These are phyloP conservation scores for Cyclophora albipunctata DNA, from an alignment of 2,888 invertebrate genomes.

Conservation along the genomic window DNA sequence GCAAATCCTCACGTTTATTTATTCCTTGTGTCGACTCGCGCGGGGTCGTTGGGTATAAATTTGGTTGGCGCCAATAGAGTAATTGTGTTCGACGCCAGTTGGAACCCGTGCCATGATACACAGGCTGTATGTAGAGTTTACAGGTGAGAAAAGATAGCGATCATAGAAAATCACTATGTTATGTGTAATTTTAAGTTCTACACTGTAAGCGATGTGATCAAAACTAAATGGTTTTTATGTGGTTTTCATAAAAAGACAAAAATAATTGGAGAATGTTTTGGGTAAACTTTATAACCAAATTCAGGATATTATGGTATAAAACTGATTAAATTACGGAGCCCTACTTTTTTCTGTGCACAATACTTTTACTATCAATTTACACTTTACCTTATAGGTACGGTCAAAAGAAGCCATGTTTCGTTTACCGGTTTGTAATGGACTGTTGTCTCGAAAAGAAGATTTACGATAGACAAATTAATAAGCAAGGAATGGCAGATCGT, in stretches of 20 bases:
- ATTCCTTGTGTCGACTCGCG: constrained; percentile 96
- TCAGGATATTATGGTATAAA: no score
- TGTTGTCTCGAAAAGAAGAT: constrained; percentile 98
- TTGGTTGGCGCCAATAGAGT: constrained; percentile 98
- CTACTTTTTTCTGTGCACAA: no score
- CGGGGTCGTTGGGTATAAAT: constrained; percentile 97
- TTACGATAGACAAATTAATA: constrained; percentile 98
- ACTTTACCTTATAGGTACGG: constrained; percentile 80
- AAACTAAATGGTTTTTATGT: no score
- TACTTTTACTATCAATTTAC: no score
- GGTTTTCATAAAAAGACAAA: no score
- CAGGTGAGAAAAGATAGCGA: constrained; percentile 49
- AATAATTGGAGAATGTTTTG: no score
- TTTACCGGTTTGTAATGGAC: constrained; percentile 97
- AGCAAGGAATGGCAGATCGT: constrained; percentile 98
- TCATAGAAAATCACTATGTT: no score
- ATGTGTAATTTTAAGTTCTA: no score
- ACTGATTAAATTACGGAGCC: no score
- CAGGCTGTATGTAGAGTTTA: constrained; percentile 98
- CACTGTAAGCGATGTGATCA: no score
- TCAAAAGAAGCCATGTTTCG: constrained; percentile 94
- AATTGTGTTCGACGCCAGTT: constrained; percentile 97
- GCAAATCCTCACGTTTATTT: constrained; percentile 88
- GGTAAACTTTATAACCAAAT: no score
- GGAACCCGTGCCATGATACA: constrained; percentile 99